phyloP scores from a whole-genome alignment of 1,140 invertebrate species.

The Heliconius congener region DNA sequence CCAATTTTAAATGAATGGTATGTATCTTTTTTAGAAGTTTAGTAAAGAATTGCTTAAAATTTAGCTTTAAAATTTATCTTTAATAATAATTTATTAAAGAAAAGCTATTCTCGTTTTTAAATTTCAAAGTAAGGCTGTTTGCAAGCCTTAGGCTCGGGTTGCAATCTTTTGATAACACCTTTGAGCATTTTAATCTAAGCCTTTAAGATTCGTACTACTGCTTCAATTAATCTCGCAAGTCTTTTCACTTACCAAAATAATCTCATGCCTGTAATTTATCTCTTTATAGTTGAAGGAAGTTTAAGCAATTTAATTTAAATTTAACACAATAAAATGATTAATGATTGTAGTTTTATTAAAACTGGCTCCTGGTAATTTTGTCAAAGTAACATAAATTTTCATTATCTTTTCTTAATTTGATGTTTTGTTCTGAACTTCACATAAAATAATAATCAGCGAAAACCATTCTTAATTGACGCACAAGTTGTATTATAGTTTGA shows the following conservation, averaged over 20 bases:
- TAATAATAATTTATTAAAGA: background rate
- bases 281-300: slow-evolving; percentile 24
- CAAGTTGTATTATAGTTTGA: too few relatives aligned
- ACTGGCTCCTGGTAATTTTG: background rate
- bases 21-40: too few relatives aligned
- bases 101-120: slow-evolving; percentile 10
- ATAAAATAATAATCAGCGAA: too few relatives aligned
- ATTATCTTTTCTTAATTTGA: background rate
- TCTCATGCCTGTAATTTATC: slow-evolving; percentile 32
- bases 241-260: slow-evolving; percentile 35
- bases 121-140: slow-evolving; percentile 8
- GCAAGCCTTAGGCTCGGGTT: slow-evolving; percentile 16
- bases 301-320: background rate
- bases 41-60: too few relatives aligned
- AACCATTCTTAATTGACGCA: too few relatives aligned
- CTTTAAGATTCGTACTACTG: slow-evolving; percentile 21
- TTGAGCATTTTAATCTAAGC: slow-evolving; percentile 25
- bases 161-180: slow-evolving; percentile 29
- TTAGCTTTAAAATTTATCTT: background rate
- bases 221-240: slow-evolving; percentile 36
- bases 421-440: background rate
- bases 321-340: background rate
- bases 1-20: too few relatives aligned
- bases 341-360: background rate
- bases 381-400: background rate